phyloP scores from a whole-genome alignment of 2,113 vertebrate species.

The Coryphaenoides rupestris region DNA sequence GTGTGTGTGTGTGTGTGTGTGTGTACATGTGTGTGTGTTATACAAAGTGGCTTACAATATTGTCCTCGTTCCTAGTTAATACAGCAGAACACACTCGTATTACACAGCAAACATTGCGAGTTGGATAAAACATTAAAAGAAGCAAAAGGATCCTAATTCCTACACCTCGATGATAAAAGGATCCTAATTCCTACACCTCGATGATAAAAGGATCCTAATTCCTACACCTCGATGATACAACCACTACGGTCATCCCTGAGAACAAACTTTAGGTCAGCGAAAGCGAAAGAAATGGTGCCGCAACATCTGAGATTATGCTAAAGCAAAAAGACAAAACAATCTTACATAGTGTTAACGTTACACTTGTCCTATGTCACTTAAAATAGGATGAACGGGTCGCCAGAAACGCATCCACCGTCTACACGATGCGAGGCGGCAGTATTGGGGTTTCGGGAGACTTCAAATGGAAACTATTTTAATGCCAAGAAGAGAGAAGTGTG shows the following conservation, averaged over 20 bases:
- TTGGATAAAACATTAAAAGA: slow-evolving; percentile 15
- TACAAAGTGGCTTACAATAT: slow-evolving; percentile 45
- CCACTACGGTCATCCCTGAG: slow-evolving; percentile 73
- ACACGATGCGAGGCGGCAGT: too few species aligned
- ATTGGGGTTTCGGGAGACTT: slow-evolving; percentile 5
- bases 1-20: slow-evolving; percentile 7
- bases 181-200: too few species aligned
- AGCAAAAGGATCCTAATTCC: slow-evolving; percentile 36
- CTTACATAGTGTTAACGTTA: background rate
- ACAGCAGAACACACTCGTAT: slow-evolving; percentile 60
- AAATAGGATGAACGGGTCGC: slow-evolving; percentile 17
- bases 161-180: slow-evolving; percentile 15
- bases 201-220: slow-evolving; percentile 19
- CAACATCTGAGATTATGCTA: slow-evolving; percentile 14
- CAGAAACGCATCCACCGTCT: too few species aligned
- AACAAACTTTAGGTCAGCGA: slow-evolving; percentile 71
- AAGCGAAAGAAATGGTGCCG: slow-evolving; percentile 52
- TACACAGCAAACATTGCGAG: slow-evolving; percentile 40
- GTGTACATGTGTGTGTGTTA: slow-evolving; percentile 28
- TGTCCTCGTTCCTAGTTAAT: slow-evolving; percentile 43
- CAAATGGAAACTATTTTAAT: background rate
- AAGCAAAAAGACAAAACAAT: too few species aligned
- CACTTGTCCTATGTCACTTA: background rate
- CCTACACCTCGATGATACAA: slow-evolving; percentile 37
- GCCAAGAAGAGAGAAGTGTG: background rate